These are phyloP conservation scores for Aurelia sp. DNA, from an alignment of 30 jellyfish, hydroid and myxozoan genomes.

Conservation along the genomic window DNA sequence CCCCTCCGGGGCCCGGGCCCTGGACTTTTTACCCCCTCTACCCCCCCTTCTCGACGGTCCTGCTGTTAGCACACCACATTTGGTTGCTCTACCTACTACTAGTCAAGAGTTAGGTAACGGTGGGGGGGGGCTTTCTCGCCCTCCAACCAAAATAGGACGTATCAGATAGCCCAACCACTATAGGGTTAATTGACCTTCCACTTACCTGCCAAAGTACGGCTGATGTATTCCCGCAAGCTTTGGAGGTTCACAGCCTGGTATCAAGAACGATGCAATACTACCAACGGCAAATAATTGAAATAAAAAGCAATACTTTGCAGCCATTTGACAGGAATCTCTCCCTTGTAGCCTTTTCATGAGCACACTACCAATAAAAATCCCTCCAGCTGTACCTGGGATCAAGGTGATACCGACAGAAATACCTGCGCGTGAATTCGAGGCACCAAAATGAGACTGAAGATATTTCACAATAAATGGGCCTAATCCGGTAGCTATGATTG, in stretches of 20 bases:
- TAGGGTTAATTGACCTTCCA: background rate
- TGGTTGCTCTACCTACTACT: too few species aligned
- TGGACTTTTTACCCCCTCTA: too few species aligned
- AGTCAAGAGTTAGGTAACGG: too few species aligned
- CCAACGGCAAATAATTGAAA: constrained; percentile 92
- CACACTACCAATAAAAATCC: constrained; percentile 93
- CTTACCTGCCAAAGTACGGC: constrained; percentile 82
- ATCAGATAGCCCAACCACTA: too few species aligned
- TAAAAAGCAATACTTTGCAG: constrained; percentile 93
- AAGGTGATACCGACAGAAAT: constrained; percentile 94
- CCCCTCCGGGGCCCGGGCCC: too few species aligned
- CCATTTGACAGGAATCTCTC: constrained; percentile 84
- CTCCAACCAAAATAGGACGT: too few species aligned
- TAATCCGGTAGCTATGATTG: constrained; percentile 96
- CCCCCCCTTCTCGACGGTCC: too few species aligned
- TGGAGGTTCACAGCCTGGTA: constrained; percentile 97
- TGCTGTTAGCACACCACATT: too few species aligned
- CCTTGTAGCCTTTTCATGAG: constrained; percentile 87
- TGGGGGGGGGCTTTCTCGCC: too few species aligned
- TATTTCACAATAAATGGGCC: constrained; percentile 97
- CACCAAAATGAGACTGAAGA: constrained; percentile 96
- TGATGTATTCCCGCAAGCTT: constrained; percentile 89
- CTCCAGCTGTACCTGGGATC: constrained; percentile 99
- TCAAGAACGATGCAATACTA: constrained; percentile 86
- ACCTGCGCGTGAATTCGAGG: constrained; percentile 95